Evolutionary conservation across 2,888 invertebrate species (phyloP).

Genomic region (Oxytorus armatus): DNA sequence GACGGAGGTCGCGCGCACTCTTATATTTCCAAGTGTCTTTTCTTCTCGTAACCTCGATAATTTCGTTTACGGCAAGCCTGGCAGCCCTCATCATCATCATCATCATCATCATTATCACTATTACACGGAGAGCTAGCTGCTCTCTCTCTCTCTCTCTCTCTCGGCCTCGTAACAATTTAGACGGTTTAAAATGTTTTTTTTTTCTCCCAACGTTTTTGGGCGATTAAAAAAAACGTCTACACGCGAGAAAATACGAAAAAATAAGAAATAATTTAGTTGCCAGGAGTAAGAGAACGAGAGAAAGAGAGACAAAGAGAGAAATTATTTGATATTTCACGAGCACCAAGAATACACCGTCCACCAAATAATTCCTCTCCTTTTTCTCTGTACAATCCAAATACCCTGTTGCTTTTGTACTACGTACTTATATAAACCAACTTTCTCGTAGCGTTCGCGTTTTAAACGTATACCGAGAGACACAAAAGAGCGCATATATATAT

Average conservation of each 20-base stretch:
- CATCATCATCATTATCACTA: conserved; percentile 33
- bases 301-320: neutral
- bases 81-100: conserved; percentile 16
- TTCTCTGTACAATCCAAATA: conserved; percentile 4
- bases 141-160: too few species aligned
- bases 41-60: conserved; percentile 32
- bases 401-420: neutral
- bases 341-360: neutral
- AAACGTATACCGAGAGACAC: conserved; percentile 4
- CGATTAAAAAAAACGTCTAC: neutral
- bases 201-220: neutral
- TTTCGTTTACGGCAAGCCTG: too few species aligned
- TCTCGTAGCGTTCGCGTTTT: conserved; percentile 43
- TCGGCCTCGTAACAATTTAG: conserved; percentile 5
- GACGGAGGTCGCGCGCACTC: conserved; percentile 14
- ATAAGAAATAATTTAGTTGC: neutral
- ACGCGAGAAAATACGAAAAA: neutral
- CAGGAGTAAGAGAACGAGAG: too few species aligned
- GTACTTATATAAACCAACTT: conserved; percentile 53
- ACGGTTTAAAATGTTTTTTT: neutral
- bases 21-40: conserved; percentile 17
- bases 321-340: conserved; percentile 1
- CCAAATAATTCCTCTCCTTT: conserved; percentile 24
- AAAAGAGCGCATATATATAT: too few species aligned
- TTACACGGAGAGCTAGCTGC: conserved; percentile 12